Base-by-base conservation (phyloP, 2,797 vertebrate genomes). In the Adelosebastes latens region DNA sequence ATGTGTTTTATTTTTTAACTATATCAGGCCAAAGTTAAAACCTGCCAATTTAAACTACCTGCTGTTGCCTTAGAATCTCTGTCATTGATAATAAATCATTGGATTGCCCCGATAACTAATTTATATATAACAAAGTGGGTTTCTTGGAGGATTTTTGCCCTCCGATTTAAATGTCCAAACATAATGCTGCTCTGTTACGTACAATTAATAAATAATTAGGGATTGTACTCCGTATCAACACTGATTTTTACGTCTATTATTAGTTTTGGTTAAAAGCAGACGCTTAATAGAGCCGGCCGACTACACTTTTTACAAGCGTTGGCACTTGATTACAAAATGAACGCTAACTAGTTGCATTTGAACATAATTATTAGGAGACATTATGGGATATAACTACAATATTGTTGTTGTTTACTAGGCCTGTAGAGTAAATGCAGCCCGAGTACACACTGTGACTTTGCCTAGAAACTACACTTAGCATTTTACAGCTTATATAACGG, bases 11-110 rank as follows among this genome's bases (percentile, higher is more conserved):
- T 27, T 55, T 58, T 18, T 1, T 2, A 36, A 64, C 14, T 25
- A 16, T 4, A 27, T 77, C 10, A n/a, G 59, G 66, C 82, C 73
- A 82, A 87, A 84, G 61, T 46, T 56, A 2, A 82, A 81, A 86
- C 13, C 70, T 77, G 88, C 90, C 86, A 89, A 87, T 77, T 77
- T 22, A 71, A 83, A 49, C n/a, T 22, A 69, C 76, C 76, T 82
- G 65, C 1, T 76, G 72, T 85, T 88, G 87, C 88, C 88, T 92
- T 63, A 60, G 6, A 64, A 34, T 7, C 42, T 22, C 12, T 61
- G 13, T 49, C 5, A 36, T 29, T 81, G 29, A 4, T 29, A 20
- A n/a, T 18, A 2, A 9, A 13, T 77, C 12, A n/a, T 27, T 55
- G 31, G 25, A 60, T 31, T 24, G 5, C 5, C 14, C 13, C 1